These are phyloP conservation scores for Antechinus flavipes DNA, from an alignment of 2,113 vertebrate species.

Conservation along the genomic window DNA sequence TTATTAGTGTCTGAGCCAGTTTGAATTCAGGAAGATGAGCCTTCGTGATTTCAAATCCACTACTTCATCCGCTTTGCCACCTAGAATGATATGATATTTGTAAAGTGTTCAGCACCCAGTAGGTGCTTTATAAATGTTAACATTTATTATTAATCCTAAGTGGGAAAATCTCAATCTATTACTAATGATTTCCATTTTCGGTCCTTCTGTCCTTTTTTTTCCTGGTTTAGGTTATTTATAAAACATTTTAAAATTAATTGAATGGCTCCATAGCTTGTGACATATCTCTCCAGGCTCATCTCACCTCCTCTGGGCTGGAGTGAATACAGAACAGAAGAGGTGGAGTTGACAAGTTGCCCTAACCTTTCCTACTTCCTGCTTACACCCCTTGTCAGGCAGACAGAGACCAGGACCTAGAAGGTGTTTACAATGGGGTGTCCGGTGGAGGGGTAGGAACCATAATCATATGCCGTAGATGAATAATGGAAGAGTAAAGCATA, in stretches of 20 bases:
- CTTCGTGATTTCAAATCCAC: not conserved
- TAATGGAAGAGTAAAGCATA: not conserved
- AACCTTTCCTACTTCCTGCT: not conserved
- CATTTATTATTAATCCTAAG: not conserved
- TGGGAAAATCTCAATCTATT: not conserved
- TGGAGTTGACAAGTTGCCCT: not conserved
- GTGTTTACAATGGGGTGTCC: not conserved
- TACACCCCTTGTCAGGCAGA: not conserved
- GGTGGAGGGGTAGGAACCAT: not conserved
- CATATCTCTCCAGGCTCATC: not conserved
- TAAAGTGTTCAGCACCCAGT: not conserved
- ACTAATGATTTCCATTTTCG: not conserved
- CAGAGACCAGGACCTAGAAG: not conserved
- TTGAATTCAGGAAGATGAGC: not conserved
- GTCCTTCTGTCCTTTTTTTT: not conserved
- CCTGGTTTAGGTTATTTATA: not conserved
- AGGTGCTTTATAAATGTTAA: not conserved
- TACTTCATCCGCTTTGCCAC: not conserved
- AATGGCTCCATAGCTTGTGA: not conserved
- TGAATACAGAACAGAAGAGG: not conserved
- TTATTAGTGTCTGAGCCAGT: not conserved
- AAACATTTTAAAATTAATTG: not conserved
- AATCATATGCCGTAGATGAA: not conserved
- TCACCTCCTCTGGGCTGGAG: not conserved
- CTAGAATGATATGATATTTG: not conserved